Evolutionary conservation across 1,140 invertebrate species (phyloP), one percentile per base, ranked within the genome.

Genomic region (Halesus radiatus): DNA sequence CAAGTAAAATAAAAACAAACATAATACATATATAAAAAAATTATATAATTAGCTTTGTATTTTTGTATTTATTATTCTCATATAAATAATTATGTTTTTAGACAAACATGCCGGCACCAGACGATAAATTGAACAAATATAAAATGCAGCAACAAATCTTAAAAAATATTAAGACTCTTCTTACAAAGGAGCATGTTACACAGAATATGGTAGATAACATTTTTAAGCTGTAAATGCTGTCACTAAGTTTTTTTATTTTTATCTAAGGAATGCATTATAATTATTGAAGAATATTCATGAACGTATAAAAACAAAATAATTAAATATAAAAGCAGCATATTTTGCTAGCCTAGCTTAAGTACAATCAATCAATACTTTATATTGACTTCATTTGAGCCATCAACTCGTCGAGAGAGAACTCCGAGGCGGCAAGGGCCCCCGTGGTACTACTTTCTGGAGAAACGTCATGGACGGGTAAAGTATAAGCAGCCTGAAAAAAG

Each of bases 381-480:
- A 97, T 93, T 18, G 92, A 91, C 90, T 97, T 97, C 95, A 98
- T 95, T 89, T 96, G 92, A 53, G 93, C 93, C 95, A 97, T 97
- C 73, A 98, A 90, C 74, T 98, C 96, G 78, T 98, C 96, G 77
- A 98, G 89, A 84, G 88, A 89, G 8, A 89, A 85, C 80, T 90
- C 89, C 6, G 88, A 87, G 0, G 89, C 88, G 1, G 88, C 89
- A 6, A 87, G 86, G 13, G 88, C 88, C 4, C 87, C 88, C 0
- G 88, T 87, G 1, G 88, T 87, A 81, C 88, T 89, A 7, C 86
- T 87, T 72, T 89, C 88, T 1, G 89, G 88, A 1, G 88, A 88
- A 37, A 86, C 87, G 78, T 84, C 87, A 79, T 84, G 87, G 3
- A 86, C 85, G 0, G 87, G 87, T 4, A 88, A 81, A 50, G 85